phyloP scores from a whole-genome alignment of 2,888 invertebrate species.

The Sphaeridia pumilis region DNA sequence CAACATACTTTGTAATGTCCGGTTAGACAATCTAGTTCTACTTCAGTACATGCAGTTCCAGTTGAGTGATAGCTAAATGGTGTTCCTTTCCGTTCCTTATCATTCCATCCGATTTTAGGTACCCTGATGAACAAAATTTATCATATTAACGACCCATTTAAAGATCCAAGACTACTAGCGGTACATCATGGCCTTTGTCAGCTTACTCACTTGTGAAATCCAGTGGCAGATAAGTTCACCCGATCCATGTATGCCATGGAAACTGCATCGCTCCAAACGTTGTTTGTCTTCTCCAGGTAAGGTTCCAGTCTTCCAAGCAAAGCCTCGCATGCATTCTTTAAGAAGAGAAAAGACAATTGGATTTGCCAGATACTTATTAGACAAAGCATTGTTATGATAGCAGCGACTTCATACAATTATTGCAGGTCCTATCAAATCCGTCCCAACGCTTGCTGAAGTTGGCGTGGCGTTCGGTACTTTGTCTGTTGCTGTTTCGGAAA shows the following conservation, averaged over 20 bases:
- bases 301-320: conserved; percentile 61
- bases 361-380: no score
- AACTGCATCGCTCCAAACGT: conserved; percentile 75
- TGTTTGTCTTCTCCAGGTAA: conserved; percentile 60
- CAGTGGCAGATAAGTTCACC: conserved; percentile 68
- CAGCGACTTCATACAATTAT: conserved; percentile 35
- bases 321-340: conserved; percentile 61
- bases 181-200: not conserved
- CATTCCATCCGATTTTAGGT: conserved; percentile 30
- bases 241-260: conserved; percentile 61
- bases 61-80: conserved; percentile 70
- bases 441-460: conserved; percentile 40
- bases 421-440: conserved; percentile 42
- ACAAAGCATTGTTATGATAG: no score
- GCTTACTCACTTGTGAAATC: conserved; percentile 52
- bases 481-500: conserved; percentile 39
- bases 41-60: conserved; percentile 74
- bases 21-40: conserved; percentile 87
- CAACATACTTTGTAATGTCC: conserved; percentile 62
- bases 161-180: not conserved
- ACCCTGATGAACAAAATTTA: conserved; percentile 12
- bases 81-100: conserved; percentile 15
- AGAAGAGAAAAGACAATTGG: conserved; percentile 22
- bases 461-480: conserved; percentile 42
- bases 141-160: not conserved